phyloP scores from a whole-genome alignment of 2,113 vertebrate species.

The Siphamia tubifer region DNA sequence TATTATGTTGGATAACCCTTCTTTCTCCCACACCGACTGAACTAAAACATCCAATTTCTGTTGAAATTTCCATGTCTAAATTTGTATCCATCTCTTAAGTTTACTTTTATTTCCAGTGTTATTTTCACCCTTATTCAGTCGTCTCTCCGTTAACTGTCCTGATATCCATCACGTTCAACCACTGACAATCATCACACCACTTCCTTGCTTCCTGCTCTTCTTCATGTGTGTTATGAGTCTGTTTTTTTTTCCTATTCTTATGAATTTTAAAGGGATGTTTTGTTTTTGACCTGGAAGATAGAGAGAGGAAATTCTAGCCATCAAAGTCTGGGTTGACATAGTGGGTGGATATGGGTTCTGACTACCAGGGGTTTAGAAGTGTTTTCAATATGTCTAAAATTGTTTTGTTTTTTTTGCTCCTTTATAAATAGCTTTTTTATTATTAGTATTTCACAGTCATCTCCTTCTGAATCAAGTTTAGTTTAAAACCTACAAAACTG shows the following conservation, averaged over 20 bases:
- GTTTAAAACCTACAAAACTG: conserved; percentile 26
- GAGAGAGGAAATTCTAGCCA: conserved; percentile 10
- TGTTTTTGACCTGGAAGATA: conserved; percentile 7
- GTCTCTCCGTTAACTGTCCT: conserved; percentile 18
- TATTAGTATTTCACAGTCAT: not conserved
- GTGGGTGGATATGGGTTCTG: conserved; percentile 10
- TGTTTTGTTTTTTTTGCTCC: not conserved
- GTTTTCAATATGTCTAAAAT: conserved; percentile 4
- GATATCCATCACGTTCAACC: conserved; percentile 5
- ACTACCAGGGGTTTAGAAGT: not conserved
- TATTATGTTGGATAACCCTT: too few relatives aligned
- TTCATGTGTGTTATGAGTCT: not conserved
- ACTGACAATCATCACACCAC: not conserved
- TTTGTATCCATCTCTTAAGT: conserved; percentile 3
- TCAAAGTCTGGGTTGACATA: not conserved
- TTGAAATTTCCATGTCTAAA: not conserved
- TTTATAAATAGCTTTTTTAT: conserved; percentile 14
- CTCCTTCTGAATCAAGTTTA: conserved; percentile 7
- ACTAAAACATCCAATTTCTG: not conserved
- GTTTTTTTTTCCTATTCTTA: not conserved
- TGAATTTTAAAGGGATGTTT: conserved; percentile 33
- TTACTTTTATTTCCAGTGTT: not conserved
- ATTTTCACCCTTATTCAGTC: conserved; percentile 5
- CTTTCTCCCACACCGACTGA: too few relatives aligned
- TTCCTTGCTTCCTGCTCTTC: conserved; percentile 11